A percentile compares a stretch with the other conserved stretches of the same genome.
Conservation (phyloP, 1,140 invertebrate species). For the Bursaphelenchus mucronatus region DNA sequence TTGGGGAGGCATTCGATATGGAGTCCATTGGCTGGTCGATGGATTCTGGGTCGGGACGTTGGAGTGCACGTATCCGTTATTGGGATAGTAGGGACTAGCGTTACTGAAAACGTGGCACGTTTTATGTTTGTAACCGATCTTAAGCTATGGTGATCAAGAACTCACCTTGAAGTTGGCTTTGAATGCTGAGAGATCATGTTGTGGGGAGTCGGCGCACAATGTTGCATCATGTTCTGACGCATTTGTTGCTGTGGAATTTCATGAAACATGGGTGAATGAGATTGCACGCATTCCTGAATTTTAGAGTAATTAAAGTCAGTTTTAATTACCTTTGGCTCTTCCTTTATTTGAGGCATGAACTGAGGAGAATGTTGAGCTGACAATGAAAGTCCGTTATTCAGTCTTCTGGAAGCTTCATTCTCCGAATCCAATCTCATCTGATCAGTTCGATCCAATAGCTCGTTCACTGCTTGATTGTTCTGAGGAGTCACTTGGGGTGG, state of each 20-base stretch:
- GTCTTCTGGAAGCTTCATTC: slow-evolving; percentile 15
- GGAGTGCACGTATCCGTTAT: background rate
- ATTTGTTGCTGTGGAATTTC: slow-evolving; percentile 34
- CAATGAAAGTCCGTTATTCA: slow-evolving; percentile 5
- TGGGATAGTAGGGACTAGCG: too few relatives aligned
- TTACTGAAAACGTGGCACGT: too few relatives aligned
- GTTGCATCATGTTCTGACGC: slow-evolving; percentile 10
- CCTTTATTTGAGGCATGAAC: slow-evolving; percentile 27
- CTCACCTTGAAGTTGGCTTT: too few relatives aligned
- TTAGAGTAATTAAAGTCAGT: slow-evolving; percentile 7
- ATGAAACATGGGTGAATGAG: slow-evolving; percentile 28
- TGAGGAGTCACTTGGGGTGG: slow-evolving; percentile 20
- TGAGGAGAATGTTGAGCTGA: slow-evolving; percentile 7
- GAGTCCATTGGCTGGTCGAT: slow-evolving; percentile 1
- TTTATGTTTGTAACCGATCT: too few relatives aligned
- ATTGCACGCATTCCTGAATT: slow-evolving; percentile 11
- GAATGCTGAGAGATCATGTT: too few relatives aligned
- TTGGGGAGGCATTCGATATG: background rate
- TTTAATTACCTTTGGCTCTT: slow-evolving; percentile 2
- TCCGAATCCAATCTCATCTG: slow-evolving; percentile 22
- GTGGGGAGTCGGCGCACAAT: too few relatives aligned
- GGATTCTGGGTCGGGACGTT: background rate
- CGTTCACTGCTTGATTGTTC: slow-evolving; percentile 33
- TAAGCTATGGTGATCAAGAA: too few relatives aligned
- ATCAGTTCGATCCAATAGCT: slow-evolving; percentile 50